Percentiles rank a stretch among this genome's conserved stretches.
Conservation (phyloP, 1,140 invertebrate species). For the Melitaea cinxia region DNA sequence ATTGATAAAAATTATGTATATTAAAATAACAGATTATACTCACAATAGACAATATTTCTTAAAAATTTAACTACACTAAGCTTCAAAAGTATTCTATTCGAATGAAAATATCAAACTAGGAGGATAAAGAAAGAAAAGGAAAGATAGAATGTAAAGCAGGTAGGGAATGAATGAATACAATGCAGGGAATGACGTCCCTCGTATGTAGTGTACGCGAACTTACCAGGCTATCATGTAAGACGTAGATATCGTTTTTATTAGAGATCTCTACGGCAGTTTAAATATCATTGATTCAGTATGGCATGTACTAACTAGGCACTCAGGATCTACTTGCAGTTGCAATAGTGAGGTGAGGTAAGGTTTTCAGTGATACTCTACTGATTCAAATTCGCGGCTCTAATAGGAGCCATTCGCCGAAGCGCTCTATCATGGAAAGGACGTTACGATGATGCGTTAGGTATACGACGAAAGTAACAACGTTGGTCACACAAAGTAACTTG, state of each 20-base stretch:
- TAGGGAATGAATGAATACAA: conserved; percentile 39
- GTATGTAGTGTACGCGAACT: conserved; percentile 51
- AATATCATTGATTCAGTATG: conserved; percentile 9
- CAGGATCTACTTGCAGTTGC: conserved; percentile 2
- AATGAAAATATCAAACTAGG: too few species aligned
- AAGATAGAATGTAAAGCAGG: not conserved
- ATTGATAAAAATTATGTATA: too few species aligned
- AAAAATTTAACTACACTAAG: too few species aligned
- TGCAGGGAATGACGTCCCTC: conserved; percentile 54
- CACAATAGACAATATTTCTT: too few species aligned
- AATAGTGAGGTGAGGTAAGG: not conserved
- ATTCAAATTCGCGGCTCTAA: conserved; percentile 6
- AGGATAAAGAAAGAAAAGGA: not conserved
- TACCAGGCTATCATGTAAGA: conserved; percentile 53
- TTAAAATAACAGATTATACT: too few species aligned
- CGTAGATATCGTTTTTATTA: conserved; percentile 3
- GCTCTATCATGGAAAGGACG: conserved; percentile 12
- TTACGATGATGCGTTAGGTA: not conserved
- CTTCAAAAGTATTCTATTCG: too few species aligned
- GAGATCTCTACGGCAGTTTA: not conserved
- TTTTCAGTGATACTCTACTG: not conserved
- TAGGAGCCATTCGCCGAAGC: conserved; percentile 16
- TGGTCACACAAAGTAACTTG: conserved; percentile 8
- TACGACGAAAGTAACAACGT: conserved; percentile 13
- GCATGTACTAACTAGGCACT: conserved; percentile 5